Percentiles rank a stretch among this genome's conserved stretches.
These are phyloP conservation scores for Isaurus tuberculatus DNA, from an alignment of 92 coral and sea anemone genomes.

Conservation along the genomic window DNA sequence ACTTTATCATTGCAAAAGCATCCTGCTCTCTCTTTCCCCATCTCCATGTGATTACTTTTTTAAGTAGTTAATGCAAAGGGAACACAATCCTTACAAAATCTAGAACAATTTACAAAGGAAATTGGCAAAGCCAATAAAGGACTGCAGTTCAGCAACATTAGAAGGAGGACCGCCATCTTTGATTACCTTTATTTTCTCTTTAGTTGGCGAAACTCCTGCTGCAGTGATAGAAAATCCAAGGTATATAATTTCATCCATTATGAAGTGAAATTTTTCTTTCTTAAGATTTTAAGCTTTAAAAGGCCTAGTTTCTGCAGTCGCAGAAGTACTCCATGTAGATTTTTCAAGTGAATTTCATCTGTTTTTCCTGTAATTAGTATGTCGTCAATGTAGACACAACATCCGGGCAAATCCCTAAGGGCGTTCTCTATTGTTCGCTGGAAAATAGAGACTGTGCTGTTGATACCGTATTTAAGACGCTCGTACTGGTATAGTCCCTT, in stretches of 20 bases:
- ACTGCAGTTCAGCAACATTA: conserved; percentile 63
- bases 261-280: conserved; percentile 55
- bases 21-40: conserved; percentile 28
- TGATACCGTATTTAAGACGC: conserved; percentile 46
- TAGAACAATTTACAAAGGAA: conserved; percentile 30
- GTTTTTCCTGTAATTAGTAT: conserved; percentile 51
- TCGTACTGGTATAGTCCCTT: conserved; percentile 54
- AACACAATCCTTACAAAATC: conserved; percentile 56
- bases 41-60: conserved; percentile 12
- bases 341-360: too few species aligned
- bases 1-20: conserved; percentile 39
- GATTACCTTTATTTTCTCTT: conserved; percentile 52
- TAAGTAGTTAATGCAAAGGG: conserved; percentile 49
- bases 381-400: conserved; percentile 56
- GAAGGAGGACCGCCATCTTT: conserved; percentile 49
- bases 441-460: conserved; percentile 48
- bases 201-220: conserved; percentile 58
- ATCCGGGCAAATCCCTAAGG: conserved; percentile 50
- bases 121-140: too few species aligned
- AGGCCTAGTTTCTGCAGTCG: conserved; percentile 46
- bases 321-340: conserved; percentile 46
- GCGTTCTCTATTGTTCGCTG: conserved; percentile 52
- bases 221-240: conserved; percentile 51
- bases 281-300: too few species aligned
- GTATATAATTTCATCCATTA: conserved; percentile 47